Percentiles rank a stretch among this genome's conserved stretches.
These are phyloP conservation scores for Leptothorax acervorum DNA, from an alignment of 2,888 invertebrate species.

Conservation along the genomic window DNA sequence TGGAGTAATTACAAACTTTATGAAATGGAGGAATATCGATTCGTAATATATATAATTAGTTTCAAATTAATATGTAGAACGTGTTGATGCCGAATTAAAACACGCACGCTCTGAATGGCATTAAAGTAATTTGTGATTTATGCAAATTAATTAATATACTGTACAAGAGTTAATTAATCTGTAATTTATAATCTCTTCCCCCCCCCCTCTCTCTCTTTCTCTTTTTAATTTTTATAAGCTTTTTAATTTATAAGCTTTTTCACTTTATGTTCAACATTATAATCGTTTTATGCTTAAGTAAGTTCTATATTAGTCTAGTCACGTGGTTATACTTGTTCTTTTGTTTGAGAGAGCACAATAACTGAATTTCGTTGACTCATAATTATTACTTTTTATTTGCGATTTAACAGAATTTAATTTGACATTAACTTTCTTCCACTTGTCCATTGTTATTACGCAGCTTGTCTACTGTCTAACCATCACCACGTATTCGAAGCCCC, in stretches of 20 bases:
- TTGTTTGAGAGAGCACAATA: too few relatives aligned
- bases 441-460: slow-evolving; percentile 66
- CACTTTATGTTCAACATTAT: too few relatives aligned
- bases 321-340: too few relatives aligned
- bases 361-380: too few relatives aligned
- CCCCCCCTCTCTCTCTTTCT: neutral
- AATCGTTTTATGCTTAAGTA: too few relatives aligned
- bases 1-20: neutral
- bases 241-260: too few relatives aligned
- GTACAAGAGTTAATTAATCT: neutral
- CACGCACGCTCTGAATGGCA: neutral
- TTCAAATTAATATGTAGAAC: slow-evolving; percentile 19
- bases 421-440: neutral
- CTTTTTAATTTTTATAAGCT: too few relatives aligned
- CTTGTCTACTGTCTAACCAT: slow-evolving; percentile 89
- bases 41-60: neutral
- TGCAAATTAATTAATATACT: slow-evolving; percentile 1
- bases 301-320: too few relatives aligned
- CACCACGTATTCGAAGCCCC: slow-evolving; percentile 86
- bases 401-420: neutral
- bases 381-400: neutral
- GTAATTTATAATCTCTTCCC: neutral
- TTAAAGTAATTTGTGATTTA: slow-evolving; percentile 1
- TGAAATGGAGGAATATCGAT: neutral
- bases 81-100: neutral